Base-by-base conservation (phyloP, 2,113 vertebrate genomes). In the Lepus americanus region DNA sequence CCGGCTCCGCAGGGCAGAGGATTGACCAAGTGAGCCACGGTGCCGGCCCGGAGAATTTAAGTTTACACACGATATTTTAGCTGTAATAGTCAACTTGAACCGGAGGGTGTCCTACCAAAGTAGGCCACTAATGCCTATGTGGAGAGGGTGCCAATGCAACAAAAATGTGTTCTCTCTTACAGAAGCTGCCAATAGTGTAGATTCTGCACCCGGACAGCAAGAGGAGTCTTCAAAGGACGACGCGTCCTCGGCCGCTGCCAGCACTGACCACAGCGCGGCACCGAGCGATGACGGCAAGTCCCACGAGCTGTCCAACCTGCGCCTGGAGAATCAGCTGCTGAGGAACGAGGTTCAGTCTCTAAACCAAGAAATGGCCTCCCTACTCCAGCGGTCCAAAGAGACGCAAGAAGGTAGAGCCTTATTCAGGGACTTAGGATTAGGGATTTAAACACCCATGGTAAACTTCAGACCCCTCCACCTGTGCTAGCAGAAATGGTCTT, bases 351-450 rank as follows among this genome's bases (percentile, higher is more conserved):
- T 99, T 91, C 98, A 99, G 3, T 99, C 99, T 85, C 99, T 99
- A 96, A 99, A 99, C 98, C 99, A 99, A 97, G 99, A 99, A 98
- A 99, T 99, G 99, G 99, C 99, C 36, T 98, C 99, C 0, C 94
- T 99, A 91, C 98, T 99, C 97, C 99, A 99, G 97, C 99, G 99
- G 95, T 99, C 99, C 92, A 99, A 99, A 98, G 99, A 99, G 98
- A 98, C 99, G 17, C 99, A 99, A 96, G 99, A 99, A 96, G 99
- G 99, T 99, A 98, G 61, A 44, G 17, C 51, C n/a, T 88, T 87
- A 49, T 66, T 87, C 64, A 51, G 9, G 66, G 78, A 14, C 69
- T 59, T 33, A 69, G 33, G 55, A 67, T 93, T 82, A 86, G 69
- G 39, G 66, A 66, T 79, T 78, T 70, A 70, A 36, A 29, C 80